A percentile compares a stretch with the other conserved stretches of the same genome.
These are phyloP conservation scores for Geodia barretti DNA, from an alignment of 37 sponge, comb jelly and placozoan species.

Conservation along the genomic window DNA sequence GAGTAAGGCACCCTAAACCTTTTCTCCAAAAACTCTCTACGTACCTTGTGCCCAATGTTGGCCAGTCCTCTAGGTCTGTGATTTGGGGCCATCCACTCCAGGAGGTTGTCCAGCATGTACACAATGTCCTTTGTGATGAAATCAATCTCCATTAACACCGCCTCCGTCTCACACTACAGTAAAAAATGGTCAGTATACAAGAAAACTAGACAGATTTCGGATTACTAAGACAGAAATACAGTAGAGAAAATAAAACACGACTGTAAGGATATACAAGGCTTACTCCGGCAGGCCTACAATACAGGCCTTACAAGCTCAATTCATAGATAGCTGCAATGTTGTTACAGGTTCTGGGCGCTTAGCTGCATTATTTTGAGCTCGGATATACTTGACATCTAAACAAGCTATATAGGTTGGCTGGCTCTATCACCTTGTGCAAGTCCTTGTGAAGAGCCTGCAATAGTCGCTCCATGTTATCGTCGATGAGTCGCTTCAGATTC, in stretches of 20 bases:
- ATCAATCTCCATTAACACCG: slow-evolving; percentile 33
- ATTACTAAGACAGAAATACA: no score
- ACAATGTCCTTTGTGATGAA: slow-evolving; percentile 35
- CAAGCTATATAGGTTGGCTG: neutral
- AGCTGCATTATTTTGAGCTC: neutral
- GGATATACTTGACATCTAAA: neutral
- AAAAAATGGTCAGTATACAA: no score
- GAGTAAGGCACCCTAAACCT: no score
- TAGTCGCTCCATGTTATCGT: slow-evolving; percentile 43
- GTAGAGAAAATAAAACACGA: no score
- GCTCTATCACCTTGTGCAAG: slow-evolving; percentile 45
- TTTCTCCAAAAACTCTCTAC: no score
- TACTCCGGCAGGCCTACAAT: no score
- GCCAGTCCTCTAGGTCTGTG: slow-evolving; percentile 53
- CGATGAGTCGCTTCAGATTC: slow-evolving; percentile 33
- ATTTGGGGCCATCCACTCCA: slow-evolving; percentile 67
- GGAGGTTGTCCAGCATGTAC: slow-evolving; percentile 31
- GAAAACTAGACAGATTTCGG: no score
- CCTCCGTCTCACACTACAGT: slow-evolving; percentile 42
- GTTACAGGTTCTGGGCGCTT: no score
- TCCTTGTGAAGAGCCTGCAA: slow-evolving; percentile 43
- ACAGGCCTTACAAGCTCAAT: no score
- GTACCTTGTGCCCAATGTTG: slow-evolving; percentile 5
- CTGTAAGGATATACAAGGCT: no score
- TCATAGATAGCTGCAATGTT: no score